Percentiles rank a stretch among this genome's conserved stretches.
Evolutionary conservation across 2,797 vertebrate genomes (phyloP).

Genomic region (Numenius phaeopus): DNA sequence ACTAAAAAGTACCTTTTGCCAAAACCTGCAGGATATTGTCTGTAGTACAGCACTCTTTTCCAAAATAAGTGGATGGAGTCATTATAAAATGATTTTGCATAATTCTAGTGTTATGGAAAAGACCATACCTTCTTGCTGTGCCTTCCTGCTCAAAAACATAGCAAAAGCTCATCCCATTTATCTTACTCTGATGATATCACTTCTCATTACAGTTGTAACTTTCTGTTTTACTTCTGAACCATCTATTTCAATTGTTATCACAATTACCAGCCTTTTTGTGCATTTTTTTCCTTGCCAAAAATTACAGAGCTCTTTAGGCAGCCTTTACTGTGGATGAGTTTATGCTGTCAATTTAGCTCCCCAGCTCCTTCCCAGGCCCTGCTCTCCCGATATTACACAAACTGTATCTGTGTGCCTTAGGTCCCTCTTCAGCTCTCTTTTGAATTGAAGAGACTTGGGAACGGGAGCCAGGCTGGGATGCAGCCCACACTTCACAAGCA

Average conservation of each 20-base stretch:
- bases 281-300: background rate
- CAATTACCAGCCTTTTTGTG: background rate
- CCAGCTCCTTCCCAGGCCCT: background rate
- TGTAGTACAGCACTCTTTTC: background rate
- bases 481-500: background rate
- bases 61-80: background rate
- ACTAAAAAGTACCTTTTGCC: background rate
- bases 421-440: background rate
- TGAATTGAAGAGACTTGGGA: accelerated
- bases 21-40: background rate
- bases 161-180: background rate
- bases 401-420: background rate
- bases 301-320: background rate
- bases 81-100: background rate
- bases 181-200: background rate
- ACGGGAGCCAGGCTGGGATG: background rate
- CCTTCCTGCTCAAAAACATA: background rate
- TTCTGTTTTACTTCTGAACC: background rate
- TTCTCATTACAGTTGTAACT: background rate
- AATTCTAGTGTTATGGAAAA: background rate
- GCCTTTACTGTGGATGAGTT: background rate
- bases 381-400: background rate
- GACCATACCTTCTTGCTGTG: background rate
- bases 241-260: background rate
- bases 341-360: background rate